Percentiles rank a stretch among this genome's conserved stretches.
Evolutionary conservation across 2,888 invertebrate genomes (phyloP).

Genomic region (Thumatha senex): DNA sequence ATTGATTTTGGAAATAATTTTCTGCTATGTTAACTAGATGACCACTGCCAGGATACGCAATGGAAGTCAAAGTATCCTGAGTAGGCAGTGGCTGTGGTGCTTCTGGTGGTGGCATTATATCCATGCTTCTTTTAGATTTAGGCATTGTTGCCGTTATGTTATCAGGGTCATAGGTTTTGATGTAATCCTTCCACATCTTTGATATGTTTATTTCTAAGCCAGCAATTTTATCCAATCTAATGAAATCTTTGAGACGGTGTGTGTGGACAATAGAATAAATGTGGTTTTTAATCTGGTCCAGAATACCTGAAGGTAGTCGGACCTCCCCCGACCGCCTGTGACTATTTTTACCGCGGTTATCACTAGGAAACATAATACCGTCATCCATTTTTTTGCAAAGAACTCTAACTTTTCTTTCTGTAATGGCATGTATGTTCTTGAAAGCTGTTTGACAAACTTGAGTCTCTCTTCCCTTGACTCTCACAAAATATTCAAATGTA

Average conservation of each 20-base stretch:
- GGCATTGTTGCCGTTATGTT: conserved; percentile 77
- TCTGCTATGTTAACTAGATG: conserved; percentile 78
- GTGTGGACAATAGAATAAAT: conserved; percentile 81
- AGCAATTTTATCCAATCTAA: conserved; percentile 79
- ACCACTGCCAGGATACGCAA: conserved; percentile 74
- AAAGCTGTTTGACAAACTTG: conserved; percentile 84
- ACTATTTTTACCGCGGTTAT: conserved; percentile 81
- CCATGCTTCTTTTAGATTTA: conserved; percentile 71
- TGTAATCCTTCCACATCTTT: conserved; percentile 84
- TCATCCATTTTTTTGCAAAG: conserved; percentile 84
- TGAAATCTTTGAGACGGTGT: conserved; percentile 78
- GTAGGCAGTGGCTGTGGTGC: conserved; percentile 41
- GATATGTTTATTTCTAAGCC: conserved; percentile 83
- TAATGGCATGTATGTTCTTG: conserved; percentile 83
- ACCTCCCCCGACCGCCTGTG: conserved; percentile 79
- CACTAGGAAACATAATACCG: conserved; percentile 83
- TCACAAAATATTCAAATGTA: conserved; percentile 82
- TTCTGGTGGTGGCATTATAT: conserved; percentile 52
- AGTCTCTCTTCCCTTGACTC: conserved; percentile 81
- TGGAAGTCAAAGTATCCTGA: conserved; percentile 63
- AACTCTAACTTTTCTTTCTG: conserved; percentile 82
- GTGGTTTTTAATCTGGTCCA: conserved; percentile 81
- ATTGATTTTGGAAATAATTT: conserved; percentile 79
- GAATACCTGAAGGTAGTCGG: conserved; percentile 72
- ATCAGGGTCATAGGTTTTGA: conserved; percentile 80